phyloP scores from a whole-genome alignment of 2,797 vertebrate genomes.

The Chrosomus eos region DNA sequence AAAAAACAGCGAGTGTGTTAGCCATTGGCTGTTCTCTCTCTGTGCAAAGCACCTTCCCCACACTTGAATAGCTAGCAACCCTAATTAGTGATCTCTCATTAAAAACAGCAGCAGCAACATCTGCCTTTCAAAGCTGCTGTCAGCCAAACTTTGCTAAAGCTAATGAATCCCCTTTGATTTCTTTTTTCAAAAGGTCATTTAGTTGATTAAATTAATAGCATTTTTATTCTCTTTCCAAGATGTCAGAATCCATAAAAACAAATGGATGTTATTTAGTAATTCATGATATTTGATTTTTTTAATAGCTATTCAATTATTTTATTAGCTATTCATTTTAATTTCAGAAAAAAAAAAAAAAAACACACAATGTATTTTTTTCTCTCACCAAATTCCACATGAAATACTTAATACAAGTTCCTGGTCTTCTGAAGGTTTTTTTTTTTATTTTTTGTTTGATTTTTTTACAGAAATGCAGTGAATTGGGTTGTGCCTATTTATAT shows the following conservation, averaged over 20 bases:
- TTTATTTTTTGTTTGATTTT: too few species aligned
- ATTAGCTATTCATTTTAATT: neutral
- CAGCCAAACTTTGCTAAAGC: slow-evolving; percentile 85
- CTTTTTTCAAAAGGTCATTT: slow-evolving; percentile 83
- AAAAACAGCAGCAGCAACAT: slow-evolving; percentile 84
- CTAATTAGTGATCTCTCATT: slow-evolving; percentile 86
- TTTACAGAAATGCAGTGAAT: neutral
- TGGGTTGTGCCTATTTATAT: neutral
- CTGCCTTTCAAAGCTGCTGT: slow-evolving; percentile 86
- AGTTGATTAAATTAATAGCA: slow-evolving; percentile 84
- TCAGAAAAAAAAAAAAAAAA: neutral
- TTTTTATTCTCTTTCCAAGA: slow-evolving; percentile 63
- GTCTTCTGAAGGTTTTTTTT: too few species aligned
- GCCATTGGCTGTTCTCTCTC: slow-evolving; percentile 76
- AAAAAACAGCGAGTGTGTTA: slow-evolving; percentile 77
- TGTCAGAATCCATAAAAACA: slow-evolving; percentile 68
- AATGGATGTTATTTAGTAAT: slow-evolving; percentile 69
- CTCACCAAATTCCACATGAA: too few species aligned
- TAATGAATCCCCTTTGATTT: slow-evolving; percentile 87
- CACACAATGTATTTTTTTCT: neutral
- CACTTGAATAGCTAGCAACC: slow-evolving; percentile 74
- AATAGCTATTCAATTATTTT: neutral
- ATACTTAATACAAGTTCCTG: too few species aligned
- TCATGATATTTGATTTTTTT: slow-evolving; percentile 38
- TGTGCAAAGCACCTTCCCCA: slow-evolving; percentile 78